phyloP scores from a whole-genome alignment of 2,888 invertebrate species.

The Tachina lurida region DNA sequence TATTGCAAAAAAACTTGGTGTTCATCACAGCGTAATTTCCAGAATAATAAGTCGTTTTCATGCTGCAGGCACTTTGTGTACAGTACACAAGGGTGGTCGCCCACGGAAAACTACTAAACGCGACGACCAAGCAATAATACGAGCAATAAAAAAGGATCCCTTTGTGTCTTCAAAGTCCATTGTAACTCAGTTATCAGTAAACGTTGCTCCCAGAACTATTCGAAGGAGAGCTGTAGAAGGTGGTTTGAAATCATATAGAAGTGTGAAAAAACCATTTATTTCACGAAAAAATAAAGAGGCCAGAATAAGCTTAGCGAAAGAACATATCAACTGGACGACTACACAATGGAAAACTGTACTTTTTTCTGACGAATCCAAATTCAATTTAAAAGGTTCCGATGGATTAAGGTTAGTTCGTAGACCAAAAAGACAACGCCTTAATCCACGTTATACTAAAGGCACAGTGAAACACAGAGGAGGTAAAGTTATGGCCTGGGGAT shows the following conservation, averaged over 20 bases:
- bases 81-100: not conserved
- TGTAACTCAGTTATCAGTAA: too few relatives aligned
- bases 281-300: not conserved
- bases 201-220: not conserved
- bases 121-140: not conserved
- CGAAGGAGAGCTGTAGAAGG: slow-evolving; percentile 13
- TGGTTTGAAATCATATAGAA: slow-evolving; percentile 10
- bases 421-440: too few relatives aligned
- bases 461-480: too few relatives aligned
- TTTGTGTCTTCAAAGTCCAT: not conserved
- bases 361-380: too few relatives aligned
- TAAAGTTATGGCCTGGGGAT: not conserved
- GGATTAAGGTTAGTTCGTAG: too few relatives aligned
- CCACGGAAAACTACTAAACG: too few relatives aligned
- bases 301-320: not conserved
- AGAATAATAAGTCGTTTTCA: too few relatives aligned
- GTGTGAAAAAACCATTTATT: not conserved
- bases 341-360: too few relatives aligned
- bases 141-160: not conserved
- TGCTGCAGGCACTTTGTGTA: not conserved
- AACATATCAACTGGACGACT: not conserved
- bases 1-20: too few relatives aligned
- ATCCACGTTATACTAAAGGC: too few relatives aligned
- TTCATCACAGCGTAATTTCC: too few relatives aligned
- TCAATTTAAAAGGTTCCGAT: too few relatives aligned